A percentile compares a stretch with the other conserved stretches of the same genome.
These are phyloP conservation scores for Aradus depressus DNA, from an alignment of 2,888 invertebrate species.

Conservation along the genomic window DNA sequence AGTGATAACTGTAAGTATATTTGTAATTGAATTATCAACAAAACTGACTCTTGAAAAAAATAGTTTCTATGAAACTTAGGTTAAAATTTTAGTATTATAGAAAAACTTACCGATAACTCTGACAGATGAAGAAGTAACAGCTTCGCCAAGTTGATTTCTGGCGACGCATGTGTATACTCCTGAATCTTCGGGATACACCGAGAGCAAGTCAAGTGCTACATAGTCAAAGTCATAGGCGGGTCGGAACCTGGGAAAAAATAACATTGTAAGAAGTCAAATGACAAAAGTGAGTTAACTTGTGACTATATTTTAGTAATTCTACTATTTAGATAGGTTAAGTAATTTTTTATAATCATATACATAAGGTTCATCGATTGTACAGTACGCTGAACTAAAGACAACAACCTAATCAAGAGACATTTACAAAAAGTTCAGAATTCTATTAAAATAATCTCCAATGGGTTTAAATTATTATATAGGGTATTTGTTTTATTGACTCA, in stretches of 20 bases:
- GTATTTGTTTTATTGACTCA: too few relatives aligned
- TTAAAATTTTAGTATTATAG: too few relatives aligned
- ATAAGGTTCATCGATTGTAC: neutral
- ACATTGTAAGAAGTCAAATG: too few relatives aligned
- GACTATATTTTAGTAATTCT: neutral
- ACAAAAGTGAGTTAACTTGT: neutral
- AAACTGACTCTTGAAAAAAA: too few relatives aligned
- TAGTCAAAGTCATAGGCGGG: constrained; percentile 96
- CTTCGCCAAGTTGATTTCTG: constrained; percentile 86
- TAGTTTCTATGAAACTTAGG: too few relatives aligned
- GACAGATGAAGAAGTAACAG: constrained; percentile 82
- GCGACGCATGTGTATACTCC: constrained; percentile 94
- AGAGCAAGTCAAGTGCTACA: constrained; percentile 88
- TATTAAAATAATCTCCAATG: too few relatives aligned
- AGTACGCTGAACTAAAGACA: too few relatives aligned
- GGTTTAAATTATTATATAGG: too few relatives aligned
- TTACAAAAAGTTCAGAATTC: too few relatives aligned
- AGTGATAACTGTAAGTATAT: too few relatives aligned
- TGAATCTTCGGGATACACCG: constrained; percentile 94
- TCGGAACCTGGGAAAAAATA: constrained; percentile 59
- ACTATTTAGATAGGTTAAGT: neutral
- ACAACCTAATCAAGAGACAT: too few relatives aligned
- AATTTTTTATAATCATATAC: neutral
- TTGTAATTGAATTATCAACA: too few relatives aligned
- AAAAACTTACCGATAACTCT: constrained; percentile 51